phyloP scores from a whole-genome alignment of 2,888 invertebrate genomes.

The Unio delphinus region DNA sequence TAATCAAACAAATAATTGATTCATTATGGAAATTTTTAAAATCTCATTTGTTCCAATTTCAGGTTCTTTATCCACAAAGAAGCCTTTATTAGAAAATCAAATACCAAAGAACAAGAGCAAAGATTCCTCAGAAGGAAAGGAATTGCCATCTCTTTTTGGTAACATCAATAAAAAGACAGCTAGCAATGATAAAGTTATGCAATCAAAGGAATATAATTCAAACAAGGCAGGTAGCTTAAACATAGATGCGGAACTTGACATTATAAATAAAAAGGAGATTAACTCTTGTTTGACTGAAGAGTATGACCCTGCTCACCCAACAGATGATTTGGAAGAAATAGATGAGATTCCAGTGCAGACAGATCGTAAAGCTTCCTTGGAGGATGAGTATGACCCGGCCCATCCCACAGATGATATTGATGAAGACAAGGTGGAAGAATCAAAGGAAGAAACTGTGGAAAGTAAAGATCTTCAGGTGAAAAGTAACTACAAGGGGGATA shows the following conservation, averaged over 20 bases:
- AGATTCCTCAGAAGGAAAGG: no score
- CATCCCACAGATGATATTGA: conserved; percentile 33
- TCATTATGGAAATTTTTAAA: background rate
- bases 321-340: conserved; percentile 29
- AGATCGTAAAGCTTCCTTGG: background rate
- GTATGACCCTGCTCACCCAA: conserved; percentile 34
- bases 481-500: conserved; percentile 29
- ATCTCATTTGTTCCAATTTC: conserved; percentile 4
- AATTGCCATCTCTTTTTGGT: no score
- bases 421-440: background rate
- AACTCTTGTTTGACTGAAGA: conserved; percentile 11
- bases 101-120: conserved; percentile 1
- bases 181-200: background rate
- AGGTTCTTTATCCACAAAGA: conserved; percentile 30
- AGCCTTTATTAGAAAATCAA: conserved; percentile 1
- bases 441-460: conserved; percentile 1
- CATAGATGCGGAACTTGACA: no score
- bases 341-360: background rate
- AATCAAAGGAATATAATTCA: background rate
- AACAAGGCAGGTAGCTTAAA: no score
- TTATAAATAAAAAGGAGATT: no score
- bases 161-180: conserved; percentile 1
- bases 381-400: conserved; percentile 31
- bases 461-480: conserved; percentile 13
- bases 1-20: background rate